Evolutionary conservation across 2,113 vertebrate genomes (phyloP).

Genomic region (Apteryx mantelli): DNA sequence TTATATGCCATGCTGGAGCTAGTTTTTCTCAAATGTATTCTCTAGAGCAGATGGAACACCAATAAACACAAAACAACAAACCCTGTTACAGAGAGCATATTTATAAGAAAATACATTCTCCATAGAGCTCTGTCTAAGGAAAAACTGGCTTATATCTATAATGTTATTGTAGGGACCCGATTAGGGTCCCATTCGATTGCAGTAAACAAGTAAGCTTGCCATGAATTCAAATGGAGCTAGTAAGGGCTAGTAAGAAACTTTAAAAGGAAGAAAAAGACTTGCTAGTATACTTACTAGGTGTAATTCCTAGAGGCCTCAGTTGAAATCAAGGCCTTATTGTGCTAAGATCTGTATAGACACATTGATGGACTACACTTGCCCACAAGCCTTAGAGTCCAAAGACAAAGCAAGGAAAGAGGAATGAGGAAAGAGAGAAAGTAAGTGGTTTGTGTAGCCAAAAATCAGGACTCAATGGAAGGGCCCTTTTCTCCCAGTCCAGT

Average conservation of each 20-base stretch:
- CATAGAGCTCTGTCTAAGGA: constrained; percentile 49
- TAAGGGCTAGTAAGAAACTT: not conserved
- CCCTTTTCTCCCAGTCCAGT: not conserved
- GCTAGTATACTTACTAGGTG: not conserved
- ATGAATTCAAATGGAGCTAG: constrained; percentile 4
- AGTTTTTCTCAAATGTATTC: constrained; percentile 76
- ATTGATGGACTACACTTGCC: not conserved
- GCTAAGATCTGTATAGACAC: constrained; percentile 1
- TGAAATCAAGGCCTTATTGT: constrained; percentile 35
- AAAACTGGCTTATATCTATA: constrained; percentile 45
- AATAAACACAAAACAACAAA: constrained; percentile 70
- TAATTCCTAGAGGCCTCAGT: not conserved
- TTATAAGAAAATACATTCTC: constrained; percentile 72
- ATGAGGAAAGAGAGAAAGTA: not conserved
- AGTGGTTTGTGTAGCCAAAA: not conserved
- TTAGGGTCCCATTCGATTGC: not conserved
- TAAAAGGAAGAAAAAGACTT: not conserved
- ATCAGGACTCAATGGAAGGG: not conserved
- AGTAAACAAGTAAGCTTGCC: constrained; percentile 31
- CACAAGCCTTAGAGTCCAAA: not conserved
- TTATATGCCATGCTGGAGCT: constrained; percentile 77
- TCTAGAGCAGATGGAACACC: constrained; percentile 74
- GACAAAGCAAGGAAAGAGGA: constrained; percentile 15
- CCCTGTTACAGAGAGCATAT: constrained; percentile 66
- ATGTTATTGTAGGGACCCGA: constrained; percentile 28